Percentiles rank a stretch among this genome's conserved stretches.
phyloP scores from a whole-genome alignment of 2,113 vertebrate species.

The Tinamus guttatus region DNA sequence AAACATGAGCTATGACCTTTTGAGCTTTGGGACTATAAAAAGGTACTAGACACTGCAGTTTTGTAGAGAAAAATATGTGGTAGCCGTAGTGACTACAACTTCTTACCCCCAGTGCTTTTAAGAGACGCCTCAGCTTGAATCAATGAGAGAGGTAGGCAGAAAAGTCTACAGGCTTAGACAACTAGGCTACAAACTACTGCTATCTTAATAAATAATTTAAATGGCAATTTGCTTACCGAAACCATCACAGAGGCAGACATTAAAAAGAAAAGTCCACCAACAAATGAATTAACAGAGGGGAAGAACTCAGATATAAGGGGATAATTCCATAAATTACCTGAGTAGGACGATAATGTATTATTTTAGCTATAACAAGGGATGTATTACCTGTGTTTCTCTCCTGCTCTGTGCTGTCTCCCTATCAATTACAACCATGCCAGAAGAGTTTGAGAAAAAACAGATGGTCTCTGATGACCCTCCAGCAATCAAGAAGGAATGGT shows the following conservation, averaged over 20 bases:
- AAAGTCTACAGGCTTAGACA: background rate
- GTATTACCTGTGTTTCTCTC: slow-evolving; percentile 3
- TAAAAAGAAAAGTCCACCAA: background rate
- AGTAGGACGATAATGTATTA: background rate
- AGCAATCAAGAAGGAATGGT: background rate
- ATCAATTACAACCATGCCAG: background rate
- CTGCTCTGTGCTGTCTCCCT: background rate
- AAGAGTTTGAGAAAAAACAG: slow-evolving; percentile 19
- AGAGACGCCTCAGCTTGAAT: background rate
- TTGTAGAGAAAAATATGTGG: background rate
- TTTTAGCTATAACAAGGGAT: background rate
- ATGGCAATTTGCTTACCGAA: background rate
- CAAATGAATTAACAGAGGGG: background rate
- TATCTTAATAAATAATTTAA: background rate
- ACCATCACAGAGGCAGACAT: background rate
- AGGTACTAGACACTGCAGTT: background rate
- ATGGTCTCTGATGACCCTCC: slow-evolving; percentile 45
- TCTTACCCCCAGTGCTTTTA: background rate
- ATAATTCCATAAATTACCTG: background rate
- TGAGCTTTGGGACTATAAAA: slow-evolving; percentile 34
- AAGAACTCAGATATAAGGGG: background rate
- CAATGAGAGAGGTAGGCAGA: accelerated
- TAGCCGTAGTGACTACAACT: background rate
- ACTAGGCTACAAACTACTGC: background rate
- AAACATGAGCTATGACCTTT: slow-evolving; percentile 75